phyloP scores from a whole-genome alignment of 2,113 vertebrate genomes.

The Hipposideros armiger region DNA sequence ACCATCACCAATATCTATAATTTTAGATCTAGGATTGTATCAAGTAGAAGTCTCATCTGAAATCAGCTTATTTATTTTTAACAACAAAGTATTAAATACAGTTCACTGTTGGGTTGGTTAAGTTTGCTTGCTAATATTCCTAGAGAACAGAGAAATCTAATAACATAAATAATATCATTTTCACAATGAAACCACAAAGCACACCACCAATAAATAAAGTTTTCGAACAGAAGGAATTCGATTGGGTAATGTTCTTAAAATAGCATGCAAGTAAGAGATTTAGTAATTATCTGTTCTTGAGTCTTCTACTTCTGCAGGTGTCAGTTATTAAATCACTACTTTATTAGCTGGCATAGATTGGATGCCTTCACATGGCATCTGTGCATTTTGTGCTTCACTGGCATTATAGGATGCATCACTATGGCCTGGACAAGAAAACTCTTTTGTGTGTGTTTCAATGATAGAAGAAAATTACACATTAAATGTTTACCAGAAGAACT shows the following conservation, averaged over 20 bases:
- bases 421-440: slow-evolving; percentile 76
- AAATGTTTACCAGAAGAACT: slow-evolving; percentile 72
- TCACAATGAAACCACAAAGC: not conserved
- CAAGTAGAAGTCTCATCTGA: not conserved
- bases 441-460: slow-evolving; percentile 66
- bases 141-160: no score
- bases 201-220: not conserved
- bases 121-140: not conserved
- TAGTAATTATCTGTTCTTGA: slow-evolving; percentile 75
- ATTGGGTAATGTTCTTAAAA: slow-evolving; percentile 75
- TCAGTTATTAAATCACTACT: slow-evolving; percentile 77
- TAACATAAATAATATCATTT: not conserved
- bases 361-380: slow-evolving; percentile 81
- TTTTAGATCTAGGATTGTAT: not conserved
- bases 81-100: not conserved
- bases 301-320: slow-evolving; percentile 78
- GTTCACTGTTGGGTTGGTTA: not conserved
- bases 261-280: slow-evolving; percentile 68
- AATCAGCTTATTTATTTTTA: not conserved
- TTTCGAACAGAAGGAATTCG: not conserved
- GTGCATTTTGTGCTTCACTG: slow-evolving; percentile 82
- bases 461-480: slow-evolving; percentile 76
- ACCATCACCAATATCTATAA: fast-evolving
- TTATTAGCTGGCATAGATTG: slow-evolving; percentile 81
- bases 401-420: slow-evolving; percentile 73